Base-by-base conservation (phyloP, 2,113 vertebrate species). In the Trematomus loennbergii region DNA sequence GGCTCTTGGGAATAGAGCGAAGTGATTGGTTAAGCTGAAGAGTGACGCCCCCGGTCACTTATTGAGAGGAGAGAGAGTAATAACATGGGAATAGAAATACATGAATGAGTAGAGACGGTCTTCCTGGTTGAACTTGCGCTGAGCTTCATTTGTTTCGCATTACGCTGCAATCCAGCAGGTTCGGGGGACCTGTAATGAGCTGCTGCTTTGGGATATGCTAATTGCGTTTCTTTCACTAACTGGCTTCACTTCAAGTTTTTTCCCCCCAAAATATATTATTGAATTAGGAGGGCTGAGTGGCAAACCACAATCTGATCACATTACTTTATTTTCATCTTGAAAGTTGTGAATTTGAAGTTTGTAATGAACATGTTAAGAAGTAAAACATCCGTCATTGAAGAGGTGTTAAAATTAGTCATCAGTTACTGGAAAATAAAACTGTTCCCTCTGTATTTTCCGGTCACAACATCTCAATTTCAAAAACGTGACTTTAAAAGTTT, bases 221-320 rank as follows among this genome's bases (percentile, higher is more conserved):
- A 73, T 85, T 83, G 75, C 12, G 0, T 78, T 75, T 89, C 57
- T 80, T 77, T 87, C 76, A 77, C 78, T 87, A 76, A 83, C 69
- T 20, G 67, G 11, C 43, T 78, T 86, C 64, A 50, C 4, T n/a
- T 66, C 61, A 8, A 70, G 36, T 64, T 59, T 60, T 82, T 73
- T 67, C 66, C 75, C 70, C 57, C 70, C 78, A 79, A 81, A 60
- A 73, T 70, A 25, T 63, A 73, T 70, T 74, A 79, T 65, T 58
- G 20, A 72, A 70, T 79, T 70, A 57, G 48, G 45, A 53, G 12
- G 53, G 7, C 72, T 75, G 75, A 78, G 75, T 76, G 43, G 20
- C 46, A 66, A 54, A 74, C 52, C 53, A 13, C 16, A 52, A 72
- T 81, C 53, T 65, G 63, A 77, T 83, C 60, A 57, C 50, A 85